Conservation (phyloP, 2,113 vertebrate species). For the Melanerpes aurifrons region DNA sequence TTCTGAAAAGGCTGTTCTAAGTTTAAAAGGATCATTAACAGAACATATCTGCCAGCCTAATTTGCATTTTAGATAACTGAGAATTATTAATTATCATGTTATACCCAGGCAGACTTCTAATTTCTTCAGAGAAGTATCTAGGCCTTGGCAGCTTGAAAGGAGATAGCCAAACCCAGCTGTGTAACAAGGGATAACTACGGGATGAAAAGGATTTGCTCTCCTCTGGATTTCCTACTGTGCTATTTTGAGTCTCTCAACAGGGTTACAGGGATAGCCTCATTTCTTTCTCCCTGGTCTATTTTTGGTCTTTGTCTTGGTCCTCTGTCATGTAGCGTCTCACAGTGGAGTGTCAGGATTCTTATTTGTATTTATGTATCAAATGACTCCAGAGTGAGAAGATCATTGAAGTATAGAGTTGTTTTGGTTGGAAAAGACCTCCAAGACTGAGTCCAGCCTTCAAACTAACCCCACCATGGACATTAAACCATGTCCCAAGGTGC, state of each 20-base stretch:
- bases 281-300: neutral
- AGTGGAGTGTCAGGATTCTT: neutral
- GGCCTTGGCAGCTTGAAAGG: slow-evolving; percentile 36
- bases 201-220: slow-evolving; percentile 52
- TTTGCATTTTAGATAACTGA: slow-evolving; percentile 66
- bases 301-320: neutral
- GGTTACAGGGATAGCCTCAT: neutral
- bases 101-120: neutral
- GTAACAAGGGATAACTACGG: neutral
- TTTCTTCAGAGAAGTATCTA: slow-evolving; percentile 9
- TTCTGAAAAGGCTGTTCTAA: slow-evolving; percentile 3
- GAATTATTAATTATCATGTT: slow-evolving; percentile 60
- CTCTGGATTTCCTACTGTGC: slow-evolving; percentile 11
- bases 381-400: neutral
- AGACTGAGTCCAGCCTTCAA: no score
- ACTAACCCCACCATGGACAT: no score
- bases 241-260: neutral
- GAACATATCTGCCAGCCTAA: slow-evolving; percentile 4
- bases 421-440: no score
- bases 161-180: neutral
- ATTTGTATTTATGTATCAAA: neutral
- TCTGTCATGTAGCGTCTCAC: neutral
- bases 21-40: slow-evolving; percentile 39
- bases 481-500: no score
- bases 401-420: neutral